These are phyloP conservation scores for Hirundichthys speculiger DNA, from an alignment of 2,113 vertebrate genomes.

Conservation along the genomic window DNA sequence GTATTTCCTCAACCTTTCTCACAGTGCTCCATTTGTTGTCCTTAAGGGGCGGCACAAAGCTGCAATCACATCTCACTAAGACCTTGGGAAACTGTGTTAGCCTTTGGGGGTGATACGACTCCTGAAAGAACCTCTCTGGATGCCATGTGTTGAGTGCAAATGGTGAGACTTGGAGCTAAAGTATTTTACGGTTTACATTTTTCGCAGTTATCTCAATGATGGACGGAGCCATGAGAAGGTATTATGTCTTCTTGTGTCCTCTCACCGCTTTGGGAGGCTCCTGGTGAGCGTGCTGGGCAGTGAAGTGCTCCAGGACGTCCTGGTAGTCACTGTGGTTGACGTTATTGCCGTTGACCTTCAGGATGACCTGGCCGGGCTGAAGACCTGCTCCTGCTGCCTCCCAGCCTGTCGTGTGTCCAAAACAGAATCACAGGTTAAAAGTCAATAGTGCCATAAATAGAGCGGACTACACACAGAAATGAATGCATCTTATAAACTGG, in stretches of 20 bases:
- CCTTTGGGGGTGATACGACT: too few relatives aligned
- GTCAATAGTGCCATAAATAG: not conserved
- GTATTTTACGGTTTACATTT: not conserved
- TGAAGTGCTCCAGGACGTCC: conserved; percentile 93
- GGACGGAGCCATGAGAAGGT: not conserved
- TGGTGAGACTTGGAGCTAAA: conserved; percentile 2
- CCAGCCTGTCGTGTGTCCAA: conserved; percentile 81
- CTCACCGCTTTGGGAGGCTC: conserved; percentile 73
- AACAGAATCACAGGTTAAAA: conserved; percentile 27
- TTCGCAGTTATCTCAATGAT: too few relatives aligned
- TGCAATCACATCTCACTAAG: too few relatives aligned
- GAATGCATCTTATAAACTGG: too few relatives aligned
- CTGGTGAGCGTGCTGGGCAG: conserved; percentile 82
- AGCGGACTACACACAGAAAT: too few relatives aligned
- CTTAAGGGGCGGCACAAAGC: too few relatives aligned
- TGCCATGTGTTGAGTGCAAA: not conserved
- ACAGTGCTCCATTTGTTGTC: too few relatives aligned
- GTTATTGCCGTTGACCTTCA: conserved; percentile 93
- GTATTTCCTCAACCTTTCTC: too few relatives aligned
- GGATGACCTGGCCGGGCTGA: conserved; percentile 91
- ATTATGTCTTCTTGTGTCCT: not conserved
- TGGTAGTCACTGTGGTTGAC: conserved; percentile 80
- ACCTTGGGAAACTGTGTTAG: too few relatives aligned
- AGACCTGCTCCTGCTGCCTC: conserved; percentile 88
- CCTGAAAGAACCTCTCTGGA: conserved; percentile 8